phyloP scores from a whole-genome alignment of 2,113 vertebrate species.

The Rhynchopsitta pachyrhyncha region DNA sequence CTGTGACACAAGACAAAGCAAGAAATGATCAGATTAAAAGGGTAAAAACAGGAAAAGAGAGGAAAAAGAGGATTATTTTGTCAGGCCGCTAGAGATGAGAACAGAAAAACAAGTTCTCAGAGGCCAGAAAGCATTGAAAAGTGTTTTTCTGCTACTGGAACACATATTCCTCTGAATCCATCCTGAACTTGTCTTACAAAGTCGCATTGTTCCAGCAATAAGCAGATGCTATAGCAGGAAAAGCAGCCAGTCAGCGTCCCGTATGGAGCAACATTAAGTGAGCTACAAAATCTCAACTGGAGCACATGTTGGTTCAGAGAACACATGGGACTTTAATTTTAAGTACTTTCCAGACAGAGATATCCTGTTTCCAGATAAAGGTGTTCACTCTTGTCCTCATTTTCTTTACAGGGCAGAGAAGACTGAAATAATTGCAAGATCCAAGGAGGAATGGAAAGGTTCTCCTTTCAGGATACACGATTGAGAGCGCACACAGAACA shows the following conservation, averaged over 20 bases:
- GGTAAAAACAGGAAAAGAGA: not conserved
- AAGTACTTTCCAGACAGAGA: not conserved
- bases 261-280: not conserved
- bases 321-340: not conserved
- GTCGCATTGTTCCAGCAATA: not conserved
- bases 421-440: not conserved
- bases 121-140: not conserved
- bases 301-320: not conserved
- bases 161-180: not conserved
- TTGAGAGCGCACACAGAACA: not conserved
- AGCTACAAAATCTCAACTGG: not conserved
- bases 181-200: not conserved
- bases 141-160: not conserved
- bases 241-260: not conserved
- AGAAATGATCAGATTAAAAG: not conserved
- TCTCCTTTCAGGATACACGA: not conserved
- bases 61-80: not conserved
- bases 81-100: not conserved
- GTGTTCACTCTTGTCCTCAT: not conserved
- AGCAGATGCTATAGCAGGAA: not conserved
- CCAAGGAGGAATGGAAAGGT: not conserved
- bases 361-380: not conserved
- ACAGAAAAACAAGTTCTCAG: not conserved
- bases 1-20: slow-evolving; percentile 64
- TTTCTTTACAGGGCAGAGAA: not conserved